phyloP scores from a whole-genome alignment of 2,888 invertebrate genomes.

The Caenorhabditis sinica region DNA sequence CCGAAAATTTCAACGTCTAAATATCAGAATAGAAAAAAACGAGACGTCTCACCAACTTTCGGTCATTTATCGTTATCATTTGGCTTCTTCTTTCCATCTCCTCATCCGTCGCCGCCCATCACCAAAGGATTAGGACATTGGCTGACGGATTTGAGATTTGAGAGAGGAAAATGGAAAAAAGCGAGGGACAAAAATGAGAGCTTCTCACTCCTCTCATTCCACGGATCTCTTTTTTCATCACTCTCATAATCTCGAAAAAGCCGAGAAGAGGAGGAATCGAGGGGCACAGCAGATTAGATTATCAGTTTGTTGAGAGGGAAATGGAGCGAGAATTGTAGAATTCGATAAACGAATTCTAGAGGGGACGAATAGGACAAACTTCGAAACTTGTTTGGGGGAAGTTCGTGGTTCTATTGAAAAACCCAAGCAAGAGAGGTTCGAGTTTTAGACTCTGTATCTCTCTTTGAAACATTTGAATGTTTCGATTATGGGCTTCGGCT shows the following conservation, averaged over 20 bases:
- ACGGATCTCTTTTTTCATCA: not conserved
- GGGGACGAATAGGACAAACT: slow-evolving; percentile 16
- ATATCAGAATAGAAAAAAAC: not conserved
- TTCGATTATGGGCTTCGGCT: not conserved
- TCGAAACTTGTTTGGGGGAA: not conserved
- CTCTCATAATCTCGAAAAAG: slow-evolving; percentile 10
- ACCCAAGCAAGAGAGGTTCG: too few species aligned
- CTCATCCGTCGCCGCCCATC: not conserved
- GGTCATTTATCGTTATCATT: slow-evolving; percentile 25
- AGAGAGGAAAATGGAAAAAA: not conserved
- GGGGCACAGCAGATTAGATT: slow-evolving; percentile 33
- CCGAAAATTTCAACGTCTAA: too few species aligned
- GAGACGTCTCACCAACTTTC: not conserved
- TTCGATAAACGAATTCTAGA: slow-evolving; percentile 25
- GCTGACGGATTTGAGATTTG: slow-evolving; percentile 20
- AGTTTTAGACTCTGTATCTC: too few species aligned
- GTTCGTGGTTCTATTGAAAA: not conserved
- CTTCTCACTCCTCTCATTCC: not conserved
- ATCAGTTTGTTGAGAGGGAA: slow-evolving; percentile 15
- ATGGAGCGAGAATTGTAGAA: not conserved
- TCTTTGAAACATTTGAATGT: not conserved
- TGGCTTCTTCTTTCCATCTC: slow-evolving; percentile 28
- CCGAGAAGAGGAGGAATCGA: not conserved
- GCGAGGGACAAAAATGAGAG: slow-evolving; percentile 1
- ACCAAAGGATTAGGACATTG: slow-evolving; percentile 33